phyloP scores from a whole-genome alignment of 2,888 invertebrate genomes.

The Epistrophe eligans region DNA sequence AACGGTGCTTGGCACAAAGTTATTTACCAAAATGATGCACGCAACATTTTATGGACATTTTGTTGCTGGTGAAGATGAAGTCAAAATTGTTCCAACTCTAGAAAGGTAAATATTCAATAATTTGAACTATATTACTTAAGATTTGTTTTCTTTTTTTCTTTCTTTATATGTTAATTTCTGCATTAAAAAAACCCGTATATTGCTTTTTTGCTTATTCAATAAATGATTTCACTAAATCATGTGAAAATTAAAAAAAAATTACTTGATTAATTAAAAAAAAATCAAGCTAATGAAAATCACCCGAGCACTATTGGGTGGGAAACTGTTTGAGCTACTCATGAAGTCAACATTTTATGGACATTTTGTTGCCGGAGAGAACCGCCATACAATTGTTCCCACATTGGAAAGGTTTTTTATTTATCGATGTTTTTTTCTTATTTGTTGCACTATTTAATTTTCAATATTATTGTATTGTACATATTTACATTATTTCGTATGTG shows the following conservation, averaged over 20 bases:
- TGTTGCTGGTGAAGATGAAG: slow-evolving; percentile 97
- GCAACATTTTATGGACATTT: slow-evolving; percentile 99
- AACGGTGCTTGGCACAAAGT: slow-evolving; percentile 90
- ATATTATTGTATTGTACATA: no score
- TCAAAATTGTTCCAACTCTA: slow-evolving; percentile 93
- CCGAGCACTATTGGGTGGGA: slow-evolving; percentile 90
- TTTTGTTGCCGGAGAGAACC: slow-evolving; percentile 98
- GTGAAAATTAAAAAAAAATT: slow-evolving; percentile 24
- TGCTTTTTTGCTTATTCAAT: slow-evolving; percentile 55
- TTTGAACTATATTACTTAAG: slow-evolving; percentile 79
- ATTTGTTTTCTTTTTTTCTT: slow-evolving; percentile 78
- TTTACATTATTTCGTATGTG: no score
- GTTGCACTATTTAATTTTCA: slow-evolving; percentile 13
- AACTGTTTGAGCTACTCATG: slow-evolving; percentile 93
- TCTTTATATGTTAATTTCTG: slow-evolving; percentile 65
- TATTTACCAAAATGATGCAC: slow-evolving; percentile 95
- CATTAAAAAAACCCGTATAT: slow-evolving; percentile 44
- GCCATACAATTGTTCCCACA: slow-evolving; percentile 92
- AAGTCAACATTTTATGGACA: slow-evolving; percentile 98
- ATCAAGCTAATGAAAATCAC: slow-evolving; percentile 91
- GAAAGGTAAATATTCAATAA: slow-evolving; percentile 86
- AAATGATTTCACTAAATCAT: slow-evolving; percentile 24
- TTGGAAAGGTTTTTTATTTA: slow-evolving; percentile 87
- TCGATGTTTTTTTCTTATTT: slow-evolving; percentile 36
- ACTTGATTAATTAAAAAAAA: slow-evolving; percentile 82